Evolutionary conservation across 2,888 invertebrate species (phyloP).

Genomic region (Alviniconcha strummeri): DNA sequence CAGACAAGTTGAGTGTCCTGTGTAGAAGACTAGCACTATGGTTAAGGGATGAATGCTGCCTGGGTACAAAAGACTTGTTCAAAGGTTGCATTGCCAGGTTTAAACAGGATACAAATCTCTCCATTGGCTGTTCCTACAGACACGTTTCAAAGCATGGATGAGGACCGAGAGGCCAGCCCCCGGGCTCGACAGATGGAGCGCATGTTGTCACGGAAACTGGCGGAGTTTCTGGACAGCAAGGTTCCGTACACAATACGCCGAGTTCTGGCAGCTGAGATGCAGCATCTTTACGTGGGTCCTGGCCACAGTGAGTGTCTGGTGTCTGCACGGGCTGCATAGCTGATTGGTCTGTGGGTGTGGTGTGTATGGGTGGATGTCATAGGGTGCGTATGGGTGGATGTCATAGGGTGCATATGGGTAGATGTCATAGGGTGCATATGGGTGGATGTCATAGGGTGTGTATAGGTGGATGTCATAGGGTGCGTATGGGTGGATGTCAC

Average conservation of each 20-base stretch:
- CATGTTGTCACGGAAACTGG: conserved; percentile 67
- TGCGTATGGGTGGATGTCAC: not conserved
- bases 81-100: too few relatives aligned
- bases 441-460: not conserved
- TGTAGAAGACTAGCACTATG: too few relatives aligned
- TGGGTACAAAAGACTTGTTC: too few relatives aligned
- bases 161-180: conserved; percentile 57
- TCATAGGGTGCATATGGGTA: not conserved
- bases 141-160: conserved; percentile 61
- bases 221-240: conserved; percentile 75
- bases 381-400: not conserved
- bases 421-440: not conserved
- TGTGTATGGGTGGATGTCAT: not conserved
- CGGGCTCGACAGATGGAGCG: conserved; percentile 64
- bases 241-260: conserved; percentile 88
- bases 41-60: too few relatives aligned
- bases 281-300: conserved; percentile 81
- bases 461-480: not conserved
- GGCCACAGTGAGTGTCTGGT: conserved; percentile 35
- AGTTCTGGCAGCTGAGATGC: conserved; percentile 87
- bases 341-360: not conserved
- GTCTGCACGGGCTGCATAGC: not conserved
- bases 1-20: too few relatives aligned
- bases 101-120: too few relatives aligned
- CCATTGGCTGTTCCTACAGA: conserved; percentile 46